A percentile compares a stretch with the other conserved stretches of the same genome.
Conservation (phyloP, 2,113 vertebrate species). For the Tylochromis polylepis region DNA sequence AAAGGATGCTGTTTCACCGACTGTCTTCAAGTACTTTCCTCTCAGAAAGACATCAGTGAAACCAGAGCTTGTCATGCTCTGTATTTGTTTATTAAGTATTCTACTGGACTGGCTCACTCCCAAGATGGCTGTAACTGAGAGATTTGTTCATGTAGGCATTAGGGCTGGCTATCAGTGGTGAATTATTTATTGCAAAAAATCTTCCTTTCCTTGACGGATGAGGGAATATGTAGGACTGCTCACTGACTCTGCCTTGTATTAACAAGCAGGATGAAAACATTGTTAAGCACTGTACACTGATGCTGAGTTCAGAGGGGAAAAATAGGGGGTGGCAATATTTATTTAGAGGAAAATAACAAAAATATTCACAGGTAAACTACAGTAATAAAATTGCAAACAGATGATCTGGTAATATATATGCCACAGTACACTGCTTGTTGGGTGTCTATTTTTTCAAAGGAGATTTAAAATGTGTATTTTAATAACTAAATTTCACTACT, state of each 20-base stretch:
- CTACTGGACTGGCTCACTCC: slow-evolving; percentile 66
- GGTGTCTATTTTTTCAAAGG: neutral
- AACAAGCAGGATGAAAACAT: slow-evolving; percentile 10
- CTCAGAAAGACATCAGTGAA: slow-evolving; percentile 62
- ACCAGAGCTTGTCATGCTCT: slow-evolving; percentile 60
- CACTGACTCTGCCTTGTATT: neutral
- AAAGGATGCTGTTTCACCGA: slow-evolving; percentile 62
- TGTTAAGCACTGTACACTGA: neutral
- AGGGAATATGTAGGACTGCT: slow-evolving; percentile 47
- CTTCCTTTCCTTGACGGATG: slow-evolving; percentile 52
- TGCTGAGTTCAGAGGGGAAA: neutral
- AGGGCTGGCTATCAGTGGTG: slow-evolving; percentile 67
- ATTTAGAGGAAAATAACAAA: neutral
- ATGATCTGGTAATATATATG: neutral
- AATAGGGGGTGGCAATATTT: neutral
- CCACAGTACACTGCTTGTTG: neutral
- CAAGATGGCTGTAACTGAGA: slow-evolving; percentile 73
- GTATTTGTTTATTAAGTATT: slow-evolving; percentile 75
- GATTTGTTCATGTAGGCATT: slow-evolving; percentile 73
- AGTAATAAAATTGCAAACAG: neutral
- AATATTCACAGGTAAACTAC: neutral
- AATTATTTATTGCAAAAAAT: slow-evolving; percentile 74
- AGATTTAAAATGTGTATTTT: neutral
- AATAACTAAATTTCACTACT: neutral
- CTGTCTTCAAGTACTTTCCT: slow-evolving; percentile 55